phyloP scores from a whole-genome alignment of 2,113 vertebrate genomes.

The Phoenicopterus ruber region DNA sequence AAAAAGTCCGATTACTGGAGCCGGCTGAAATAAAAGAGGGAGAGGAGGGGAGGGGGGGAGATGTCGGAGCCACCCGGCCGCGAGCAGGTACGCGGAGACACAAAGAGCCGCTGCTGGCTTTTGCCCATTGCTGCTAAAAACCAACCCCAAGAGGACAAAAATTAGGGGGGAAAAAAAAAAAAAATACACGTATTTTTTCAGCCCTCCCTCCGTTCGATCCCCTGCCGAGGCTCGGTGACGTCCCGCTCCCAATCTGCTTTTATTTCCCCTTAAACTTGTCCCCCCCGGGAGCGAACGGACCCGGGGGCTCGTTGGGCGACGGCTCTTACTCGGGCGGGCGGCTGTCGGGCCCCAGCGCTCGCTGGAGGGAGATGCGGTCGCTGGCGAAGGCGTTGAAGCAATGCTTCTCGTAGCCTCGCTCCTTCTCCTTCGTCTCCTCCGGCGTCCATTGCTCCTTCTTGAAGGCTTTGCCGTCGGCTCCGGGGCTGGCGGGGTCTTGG shows the following conservation, averaged over 20 bases:
- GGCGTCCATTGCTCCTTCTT: constrained; percentile 75
- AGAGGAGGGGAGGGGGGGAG: neutral
- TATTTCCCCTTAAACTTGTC: neutral
- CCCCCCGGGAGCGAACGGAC: neutral
- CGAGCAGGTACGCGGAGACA: neutral
- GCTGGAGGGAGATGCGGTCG: constrained; percentile 91
- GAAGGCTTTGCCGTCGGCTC: constrained; percentile 83
- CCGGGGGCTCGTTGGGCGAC: fast-evolving
- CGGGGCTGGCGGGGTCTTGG: constrained; percentile 78
- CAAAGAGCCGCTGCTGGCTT: neutral
- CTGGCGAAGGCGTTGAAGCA: constrained; percentile 97
- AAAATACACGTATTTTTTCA: neutral
- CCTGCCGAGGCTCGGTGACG: fast-evolving
- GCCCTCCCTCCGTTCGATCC: fast-evolving
- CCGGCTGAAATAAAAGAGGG: neutral
- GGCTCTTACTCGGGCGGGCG: constrained; percentile 89
- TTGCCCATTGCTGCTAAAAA: neutral
- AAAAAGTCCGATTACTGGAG: constrained; percentile 22
- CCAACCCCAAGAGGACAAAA: neutral
- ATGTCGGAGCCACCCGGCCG: neutral
- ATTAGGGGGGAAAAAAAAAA: too few relatives aligned
- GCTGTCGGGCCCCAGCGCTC: constrained; percentile 89
- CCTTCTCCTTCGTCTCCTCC: constrained; percentile 86
- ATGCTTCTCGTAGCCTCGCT: constrained; percentile 86
- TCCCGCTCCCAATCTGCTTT: fast-evolving